Evolutionary conservation across 2,113 vertebrate species (phyloP).

Genomic region (Dendropsophus ebraccatus): DNA sequence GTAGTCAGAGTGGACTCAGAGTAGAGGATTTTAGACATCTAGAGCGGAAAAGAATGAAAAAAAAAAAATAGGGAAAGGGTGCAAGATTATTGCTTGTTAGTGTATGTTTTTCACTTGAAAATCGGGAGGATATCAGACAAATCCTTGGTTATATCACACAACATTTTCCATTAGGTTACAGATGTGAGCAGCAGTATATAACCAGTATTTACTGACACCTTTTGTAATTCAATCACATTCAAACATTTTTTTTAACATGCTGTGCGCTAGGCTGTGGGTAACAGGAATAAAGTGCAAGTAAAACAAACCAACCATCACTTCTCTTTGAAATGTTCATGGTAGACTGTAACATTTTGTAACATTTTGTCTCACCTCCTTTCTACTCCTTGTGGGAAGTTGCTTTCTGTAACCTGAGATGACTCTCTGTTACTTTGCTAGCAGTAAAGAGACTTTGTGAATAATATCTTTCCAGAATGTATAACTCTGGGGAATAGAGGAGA

Average conservation of each 20-base stretch:
- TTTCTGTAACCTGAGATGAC: conserved; percentile 36
- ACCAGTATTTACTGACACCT: not conserved
- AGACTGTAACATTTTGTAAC: not conserved
- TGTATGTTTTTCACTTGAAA: no score
- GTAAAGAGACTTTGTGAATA: conserved; percentile 17
- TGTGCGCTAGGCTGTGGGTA: not conserved
- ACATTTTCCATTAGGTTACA: not conserved
- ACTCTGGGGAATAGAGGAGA: not conserved
- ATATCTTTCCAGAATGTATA: conserved; percentile 23
- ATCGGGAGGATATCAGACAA: no score
- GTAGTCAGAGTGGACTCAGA: no score
- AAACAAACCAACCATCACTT: not conserved
- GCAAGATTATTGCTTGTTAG: no score
- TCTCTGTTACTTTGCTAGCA: conserved; percentile 14
- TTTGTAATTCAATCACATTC: not conserved
- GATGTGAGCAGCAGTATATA: not conserved
- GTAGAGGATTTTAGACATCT: no score
- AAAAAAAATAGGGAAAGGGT: no score
- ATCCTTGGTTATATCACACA: not conserved
- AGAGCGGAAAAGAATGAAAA: no score
- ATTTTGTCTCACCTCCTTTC: conserved; percentile 32
- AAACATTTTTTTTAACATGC: not conserved
- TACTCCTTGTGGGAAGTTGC: conserved; percentile 12
- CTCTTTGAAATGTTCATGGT: not conserved
- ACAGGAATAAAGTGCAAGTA: not conserved